These are phyloP conservation scores for Anthoscopus minutus DNA, from an alignment of 2,113 vertebrate genomes.

Conservation along the genomic window DNA sequence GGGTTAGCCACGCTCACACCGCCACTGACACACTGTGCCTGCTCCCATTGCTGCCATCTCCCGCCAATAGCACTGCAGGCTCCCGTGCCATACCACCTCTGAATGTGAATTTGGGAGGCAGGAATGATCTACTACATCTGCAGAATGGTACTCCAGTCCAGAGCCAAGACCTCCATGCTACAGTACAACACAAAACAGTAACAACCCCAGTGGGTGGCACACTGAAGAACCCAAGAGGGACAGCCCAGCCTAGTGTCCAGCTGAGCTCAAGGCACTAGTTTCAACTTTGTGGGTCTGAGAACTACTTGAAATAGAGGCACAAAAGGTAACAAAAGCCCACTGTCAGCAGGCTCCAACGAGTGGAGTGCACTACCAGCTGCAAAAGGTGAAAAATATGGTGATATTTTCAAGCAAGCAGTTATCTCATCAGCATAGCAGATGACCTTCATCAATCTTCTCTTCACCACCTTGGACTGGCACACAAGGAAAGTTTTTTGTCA, in stretches of 20 bases:
- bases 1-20: fast-evolving
- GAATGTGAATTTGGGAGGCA: not conserved
- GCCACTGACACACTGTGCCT: fast-evolving
- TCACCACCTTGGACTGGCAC: not conserved
- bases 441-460: not conserved
- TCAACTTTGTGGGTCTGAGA: not conserved
- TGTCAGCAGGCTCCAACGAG: not conserved
- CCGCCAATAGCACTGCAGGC: fast-evolving
- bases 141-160: not conserved
- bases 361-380: not conserved
- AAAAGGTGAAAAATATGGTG: not conserved
- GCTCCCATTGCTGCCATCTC: fast-evolving
- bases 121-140: not conserved
- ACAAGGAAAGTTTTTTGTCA: not conserved
- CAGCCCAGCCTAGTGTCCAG: not conserved
- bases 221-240: not conserved
- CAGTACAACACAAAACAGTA: not conserved
- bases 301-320: not conserved
- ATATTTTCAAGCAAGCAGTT: not conserved
- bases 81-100: not conserved
- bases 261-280: not conserved
- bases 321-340: not conserved
- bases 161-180: fast-evolving
- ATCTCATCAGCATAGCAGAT: not conserved
- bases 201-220: fast-evolving